Base-by-base conservation (phyloP, 2,797 vertebrate genomes). In the Siniperca scherzeri region DNA sequence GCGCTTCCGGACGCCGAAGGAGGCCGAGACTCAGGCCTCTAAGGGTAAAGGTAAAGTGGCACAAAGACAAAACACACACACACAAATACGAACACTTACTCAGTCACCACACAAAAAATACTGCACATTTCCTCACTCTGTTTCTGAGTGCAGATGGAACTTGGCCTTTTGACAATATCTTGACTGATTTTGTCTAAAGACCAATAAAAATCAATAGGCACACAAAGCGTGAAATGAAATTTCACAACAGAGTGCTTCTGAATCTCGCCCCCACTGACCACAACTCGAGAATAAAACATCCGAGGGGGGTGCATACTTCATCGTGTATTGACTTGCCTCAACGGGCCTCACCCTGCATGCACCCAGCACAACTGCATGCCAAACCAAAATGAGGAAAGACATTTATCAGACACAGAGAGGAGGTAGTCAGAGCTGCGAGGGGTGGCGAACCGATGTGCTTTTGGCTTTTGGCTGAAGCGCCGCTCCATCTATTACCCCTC, bases 1-100 rank as follows among this genome's bases (percentile, higher is more conserved):
- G 92, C 96, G 94, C 92, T 99, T 99, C 95, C 97, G 97, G 93
- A 99, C 97, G 0, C 97, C 96, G 0, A 97, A 96, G 16, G 98
- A 98, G 94, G 97, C 97, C 1, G 97, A 99, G 94, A 97, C 96
- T 89, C 94, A 97, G 94, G 96, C 96, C 81, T 97, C 97, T 85
- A 98, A 98, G 93, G 97, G 97, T 93, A 97, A 98, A 97, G 97
- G 97, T 96, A 96, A 94, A 60, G 67, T 60, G 30, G 6, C 59
- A 59, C 62, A 27, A 68, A 30, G 16, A 78, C 65, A 78, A 71
- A 55, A 59, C 25, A 64, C 8, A 36, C 25, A 36, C 16, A 59
- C 70, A 73, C 30, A 36, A 9, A 80, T 14, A 61, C 21, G 10
- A 36, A 70, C 25, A 9, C 21, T 74, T 57, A 40, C 70, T 70